phyloP scores from a whole-genome alignment of 2,113 vertebrate species.

The Halcyon malimbica region DNA sequence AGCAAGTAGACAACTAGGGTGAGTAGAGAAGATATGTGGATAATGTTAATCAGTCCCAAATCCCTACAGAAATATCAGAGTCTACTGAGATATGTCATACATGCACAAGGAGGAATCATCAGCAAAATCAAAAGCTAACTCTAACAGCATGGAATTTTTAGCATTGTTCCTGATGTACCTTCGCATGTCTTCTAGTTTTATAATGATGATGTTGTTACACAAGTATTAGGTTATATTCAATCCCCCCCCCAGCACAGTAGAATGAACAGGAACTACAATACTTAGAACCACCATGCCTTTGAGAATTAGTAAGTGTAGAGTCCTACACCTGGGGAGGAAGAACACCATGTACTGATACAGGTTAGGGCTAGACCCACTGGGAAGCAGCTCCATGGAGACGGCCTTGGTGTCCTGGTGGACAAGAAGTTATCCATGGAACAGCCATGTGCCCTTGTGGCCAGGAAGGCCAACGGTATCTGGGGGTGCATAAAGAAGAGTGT shows the following conservation, averaged over 20 bases:
- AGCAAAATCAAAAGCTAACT: conserved; percentile 6
- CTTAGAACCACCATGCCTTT: neutral
- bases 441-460: too few species aligned
- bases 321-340: too few species aligned
- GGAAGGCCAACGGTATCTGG: too few species aligned
- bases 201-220: neutral
- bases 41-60: conserved; percentile 40
- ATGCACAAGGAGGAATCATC: neutral
- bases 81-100: neutral
- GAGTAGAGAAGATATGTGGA: neutral
- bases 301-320: neutral
- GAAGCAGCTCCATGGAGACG: too few species aligned
- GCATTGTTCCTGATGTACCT: neutral
- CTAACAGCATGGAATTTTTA: neutral
- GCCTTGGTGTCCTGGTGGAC: too few species aligned
- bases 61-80: conserved; percentile 5
- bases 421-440: too few species aligned
- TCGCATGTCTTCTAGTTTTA: neutral
- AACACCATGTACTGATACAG: too few species aligned
- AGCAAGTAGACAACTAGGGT: neutral
- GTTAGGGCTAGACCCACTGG: too few species aligned
- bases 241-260: neutral
- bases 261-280: neutral
- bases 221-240: neutral
- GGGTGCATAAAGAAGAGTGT: too few species aligned